Base-by-base conservation (phyloP, 2,888 invertebrate species). In the Pharmacophagus antenor region DNA sequence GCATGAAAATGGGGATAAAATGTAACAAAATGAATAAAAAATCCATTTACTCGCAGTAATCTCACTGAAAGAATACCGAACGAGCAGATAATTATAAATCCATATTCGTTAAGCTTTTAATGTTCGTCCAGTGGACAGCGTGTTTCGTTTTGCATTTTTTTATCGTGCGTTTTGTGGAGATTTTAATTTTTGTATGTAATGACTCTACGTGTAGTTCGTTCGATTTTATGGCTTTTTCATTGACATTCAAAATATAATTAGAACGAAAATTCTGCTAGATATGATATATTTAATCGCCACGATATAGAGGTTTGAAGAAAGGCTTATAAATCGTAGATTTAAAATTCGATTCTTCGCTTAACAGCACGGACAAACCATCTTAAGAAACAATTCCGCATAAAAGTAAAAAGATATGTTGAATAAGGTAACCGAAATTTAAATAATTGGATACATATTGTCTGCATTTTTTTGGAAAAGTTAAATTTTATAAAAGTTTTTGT, bases 41-140 rank as follows among this genome's bases (percentile, higher is more conserved):
- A 7, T 47, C 53, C 53, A 50, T 55, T 60, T 50, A 55, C 46
- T 55, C 50, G 18, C 59, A 55, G 49, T 55, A 55, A 55, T 60
- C 55, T 47, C 41, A 23, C 61, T 51, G 56, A 61, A 61, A 61
- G 61, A 56, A 61, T 56, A 47, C 48, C 41, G 22, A 52, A 61
- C 46, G 56, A 56, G 51, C 51, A 46, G 51, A 51, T 56, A 52
- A 56, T 56, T 56, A 56, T 27, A 56, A 56, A 51, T 61, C 56
- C 61, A 61, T 61, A 61, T 61, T 52, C 56, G 56, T 56, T 47
- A 61, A 56, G 56, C 61, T 56, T 61, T 60, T 56, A 61, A 61
- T 61, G 56, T 60, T 50, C 50, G 44, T 22, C 44, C 25, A 41
- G n/a, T 44, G 59, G 6, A 21, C 22, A 22, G 21, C 54, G 55